Evolutionary conservation across 2,113 vertebrate species (phyloP), one percentile per base, ranked within the genome.

Genomic region (Anarrhichthys ocellatus): DNA sequence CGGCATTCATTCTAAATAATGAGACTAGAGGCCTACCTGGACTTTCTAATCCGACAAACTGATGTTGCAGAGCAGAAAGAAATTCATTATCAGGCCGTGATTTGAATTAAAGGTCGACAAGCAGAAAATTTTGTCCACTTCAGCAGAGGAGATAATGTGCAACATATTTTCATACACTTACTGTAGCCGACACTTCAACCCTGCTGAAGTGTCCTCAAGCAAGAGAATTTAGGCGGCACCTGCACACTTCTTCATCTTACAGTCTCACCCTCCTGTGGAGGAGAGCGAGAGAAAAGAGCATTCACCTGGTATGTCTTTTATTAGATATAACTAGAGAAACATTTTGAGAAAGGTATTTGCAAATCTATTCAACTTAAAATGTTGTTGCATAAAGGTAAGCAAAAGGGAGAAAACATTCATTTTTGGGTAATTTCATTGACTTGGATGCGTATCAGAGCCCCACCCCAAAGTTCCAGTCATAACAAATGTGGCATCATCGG

Each of bases 401-500:
- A 54, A 22, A 79, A 38, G 15, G 52, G 58, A 65, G 61, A 40
- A 67, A 36, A 69, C 61, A 67, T 71, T 44, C 61, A 72, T 74
- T 82, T 85, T 58, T 14, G 0, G 38, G 40, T 76, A 84, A 80
- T 85, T 83, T 73, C 27, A 64, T 68, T 77, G 36, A 40, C 63
- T 73, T 56, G 34, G 9, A 54, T 71, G 82, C 15, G 2, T 69
- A 72, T 84, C 79, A 70, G 61, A 75, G 77, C 36, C 42, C 80
- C 82, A 62, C 83, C 88, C 88, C 65, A 36, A 32, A 75, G 29
- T 29, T 74, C 44, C 68, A 88, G 84, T 77, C 89, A 87, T 89
- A 91, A 91, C 91, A 89, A 78, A 81, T 82, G 89, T 83, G 89
- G 81, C 78, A 77, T 82, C 78, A 59, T 38, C 72, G 86, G 84